These are phyloP conservation scores for Mantis religiosa DNA, from an alignment of 2,888 invertebrate species.

Conservation along the genomic window DNA sequence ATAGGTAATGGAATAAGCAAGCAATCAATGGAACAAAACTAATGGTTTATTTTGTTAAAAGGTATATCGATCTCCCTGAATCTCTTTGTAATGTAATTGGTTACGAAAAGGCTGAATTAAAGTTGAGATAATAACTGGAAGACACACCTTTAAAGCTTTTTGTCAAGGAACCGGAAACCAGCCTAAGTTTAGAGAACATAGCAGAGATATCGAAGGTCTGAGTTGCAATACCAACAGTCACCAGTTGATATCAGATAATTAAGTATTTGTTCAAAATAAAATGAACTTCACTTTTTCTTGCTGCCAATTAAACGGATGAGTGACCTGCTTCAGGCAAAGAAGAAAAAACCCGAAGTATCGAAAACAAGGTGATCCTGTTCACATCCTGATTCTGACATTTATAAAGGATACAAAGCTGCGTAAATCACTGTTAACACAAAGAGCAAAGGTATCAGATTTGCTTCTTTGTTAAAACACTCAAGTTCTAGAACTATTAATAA, in stretches of 20 bases:
- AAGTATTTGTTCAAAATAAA: background rate
- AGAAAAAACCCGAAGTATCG: background rate
- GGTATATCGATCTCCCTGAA: no score
- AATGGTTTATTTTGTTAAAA: no score
- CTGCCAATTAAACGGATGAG: background rate
- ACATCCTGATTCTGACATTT: background rate
- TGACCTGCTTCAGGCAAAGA: background rate
- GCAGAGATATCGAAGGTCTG: background rate
- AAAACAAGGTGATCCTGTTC: background rate
- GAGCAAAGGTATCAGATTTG: background rate
- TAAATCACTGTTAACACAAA: background rate
- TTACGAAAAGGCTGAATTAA: no score
- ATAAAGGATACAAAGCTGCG: background rate
- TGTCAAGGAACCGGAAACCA: background rate
- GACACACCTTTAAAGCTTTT: background rate
- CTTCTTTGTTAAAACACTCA: background rate
- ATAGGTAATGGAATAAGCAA: no score
- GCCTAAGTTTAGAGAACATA: background rate
- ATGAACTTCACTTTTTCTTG: background rate
- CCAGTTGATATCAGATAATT: background rate
- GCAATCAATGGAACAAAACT: no score
- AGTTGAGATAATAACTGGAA: no score
- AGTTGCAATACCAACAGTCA: background rate
- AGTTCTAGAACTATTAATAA: no score
- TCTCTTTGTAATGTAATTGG: no score